Evolutionary conservation across 2,888 invertebrate genomes (phyloP).

Genomic region (Caenorhabditis japonica): DNA sequence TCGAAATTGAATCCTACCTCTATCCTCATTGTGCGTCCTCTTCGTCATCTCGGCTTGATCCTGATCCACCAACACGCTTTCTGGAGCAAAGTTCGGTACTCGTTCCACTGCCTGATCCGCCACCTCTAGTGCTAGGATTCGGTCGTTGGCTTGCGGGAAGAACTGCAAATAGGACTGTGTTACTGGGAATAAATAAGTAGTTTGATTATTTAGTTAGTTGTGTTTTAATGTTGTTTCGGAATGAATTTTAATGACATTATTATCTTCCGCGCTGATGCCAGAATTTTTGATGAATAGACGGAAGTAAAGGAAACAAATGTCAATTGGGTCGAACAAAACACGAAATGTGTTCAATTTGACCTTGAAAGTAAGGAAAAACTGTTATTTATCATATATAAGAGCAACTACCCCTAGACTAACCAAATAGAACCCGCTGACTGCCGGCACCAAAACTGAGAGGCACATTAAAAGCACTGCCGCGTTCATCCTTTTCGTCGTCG

Average conservation of each 20-base stretch:
- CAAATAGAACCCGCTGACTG: conserved; percentile 28
- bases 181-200: no score
- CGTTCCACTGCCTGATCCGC: conserved; percentile 25
- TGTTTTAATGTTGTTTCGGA: no score
- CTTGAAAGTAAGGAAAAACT: no score
- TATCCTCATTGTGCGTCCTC: no score
- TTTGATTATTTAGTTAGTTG: no score
- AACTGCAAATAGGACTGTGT: conserved; percentile 17
- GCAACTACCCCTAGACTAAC: conserved; percentile 5
- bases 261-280: no score
- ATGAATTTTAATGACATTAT: no score
- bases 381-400: no score
- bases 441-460: conserved; percentile 11
- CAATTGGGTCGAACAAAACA: no score
- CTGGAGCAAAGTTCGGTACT: conserved; percentile 7
- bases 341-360: no score
- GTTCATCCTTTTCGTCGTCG: conserved; percentile 10
- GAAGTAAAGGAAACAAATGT: no score
- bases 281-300: conserved; percentile 15
- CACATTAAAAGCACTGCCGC: conserved; percentile 19
- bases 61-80: conserved; percentile 26
- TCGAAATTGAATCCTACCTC: neutral
- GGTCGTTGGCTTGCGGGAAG: conserved; percentile 43
- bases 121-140: conserved; percentile 31
- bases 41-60: conserved; percentile 27